A percentile compares a stretch with the other conserved stretches of the same genome.
Conservation (phyloP, 1,140 invertebrate genomes). For the Zaprionus capensis region DNA sequence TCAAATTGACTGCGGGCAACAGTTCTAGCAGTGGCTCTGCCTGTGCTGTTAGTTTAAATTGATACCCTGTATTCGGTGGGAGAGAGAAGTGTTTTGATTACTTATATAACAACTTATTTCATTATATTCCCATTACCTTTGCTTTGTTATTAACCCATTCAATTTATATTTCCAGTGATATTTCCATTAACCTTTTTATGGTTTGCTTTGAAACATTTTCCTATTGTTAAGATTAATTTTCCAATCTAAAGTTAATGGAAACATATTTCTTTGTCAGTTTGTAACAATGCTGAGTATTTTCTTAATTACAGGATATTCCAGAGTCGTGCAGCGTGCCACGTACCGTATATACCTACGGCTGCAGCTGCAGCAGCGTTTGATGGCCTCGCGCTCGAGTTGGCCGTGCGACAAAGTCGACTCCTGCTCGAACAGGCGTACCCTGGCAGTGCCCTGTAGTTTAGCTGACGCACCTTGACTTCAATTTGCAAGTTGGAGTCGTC, state of each 20-base stretch:
- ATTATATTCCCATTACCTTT: no score
- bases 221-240: neutral
- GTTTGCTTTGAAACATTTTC: neutral
- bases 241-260: neutral
- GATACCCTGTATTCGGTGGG: neutral
- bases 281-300: neutral
- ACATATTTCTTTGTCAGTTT: no score
- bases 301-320: neutral
- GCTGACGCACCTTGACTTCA: conserved; percentile 17
- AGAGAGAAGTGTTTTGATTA: neutral
- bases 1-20: conserved; percentile 3
- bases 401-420: conserved; percentile 3
- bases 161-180: no score
- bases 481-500: conserved; percentile 21
- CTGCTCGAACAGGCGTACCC: neutral
- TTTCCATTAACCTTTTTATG: no score
- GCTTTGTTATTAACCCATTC: no score
- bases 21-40: neutral
- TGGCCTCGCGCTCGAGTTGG: conserved; percentile 23
- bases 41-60: neutral
- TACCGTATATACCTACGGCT: neutral
- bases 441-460: conserved; percentile 14
- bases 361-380: conserved; percentile 13
- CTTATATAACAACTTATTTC: no score
- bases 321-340: neutral